Percentiles rank a stretch among this genome's conserved stretches.
Conservation (phyloP, 2,113 vertebrate genomes). For the crab-eating macaque (Macaca fascicularis) region DNA sequence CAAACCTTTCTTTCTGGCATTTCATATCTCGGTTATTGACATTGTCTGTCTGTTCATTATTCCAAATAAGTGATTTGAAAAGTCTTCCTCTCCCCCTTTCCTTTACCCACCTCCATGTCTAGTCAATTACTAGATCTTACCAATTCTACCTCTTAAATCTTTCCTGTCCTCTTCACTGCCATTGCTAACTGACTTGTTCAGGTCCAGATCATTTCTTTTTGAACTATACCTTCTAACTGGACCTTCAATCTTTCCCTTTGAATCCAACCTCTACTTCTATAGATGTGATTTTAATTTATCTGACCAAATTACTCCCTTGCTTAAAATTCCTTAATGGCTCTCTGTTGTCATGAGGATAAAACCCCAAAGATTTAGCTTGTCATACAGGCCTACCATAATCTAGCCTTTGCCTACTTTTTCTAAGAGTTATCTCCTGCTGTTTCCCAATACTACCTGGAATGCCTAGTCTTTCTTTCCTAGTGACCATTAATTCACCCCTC, state of each 20-base stretch:
- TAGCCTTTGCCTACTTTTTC: background rate
- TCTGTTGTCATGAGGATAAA: slow-evolving; percentile 8
- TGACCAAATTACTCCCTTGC: background rate
- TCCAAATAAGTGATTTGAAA: background rate
- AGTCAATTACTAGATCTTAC: background rate
- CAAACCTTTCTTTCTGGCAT: background rate
- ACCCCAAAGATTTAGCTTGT: background rate
- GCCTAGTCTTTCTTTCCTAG: background rate
- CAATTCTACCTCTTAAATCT: background rate
- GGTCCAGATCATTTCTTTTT: background rate
- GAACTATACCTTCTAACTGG: background rate
- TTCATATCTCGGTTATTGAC: background rate
- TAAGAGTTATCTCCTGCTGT: background rate
- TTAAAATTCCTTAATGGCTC: slow-evolving; percentile 14
- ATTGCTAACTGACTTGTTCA: background rate
- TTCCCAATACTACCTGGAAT: background rate
- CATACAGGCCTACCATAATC: background rate
- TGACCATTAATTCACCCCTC: background rate
- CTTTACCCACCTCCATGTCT: background rate
- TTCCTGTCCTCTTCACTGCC: background rate
- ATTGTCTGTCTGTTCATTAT: background rate
- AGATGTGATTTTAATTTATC: background rate
- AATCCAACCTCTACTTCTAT: background rate
- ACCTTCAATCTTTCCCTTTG: background rate
- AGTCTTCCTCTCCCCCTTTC: background rate